These are phyloP conservation scores for Pedicia rivosa DNA, from an alignment of 2,888 invertebrate species.

Conservation along the genomic window DNA sequence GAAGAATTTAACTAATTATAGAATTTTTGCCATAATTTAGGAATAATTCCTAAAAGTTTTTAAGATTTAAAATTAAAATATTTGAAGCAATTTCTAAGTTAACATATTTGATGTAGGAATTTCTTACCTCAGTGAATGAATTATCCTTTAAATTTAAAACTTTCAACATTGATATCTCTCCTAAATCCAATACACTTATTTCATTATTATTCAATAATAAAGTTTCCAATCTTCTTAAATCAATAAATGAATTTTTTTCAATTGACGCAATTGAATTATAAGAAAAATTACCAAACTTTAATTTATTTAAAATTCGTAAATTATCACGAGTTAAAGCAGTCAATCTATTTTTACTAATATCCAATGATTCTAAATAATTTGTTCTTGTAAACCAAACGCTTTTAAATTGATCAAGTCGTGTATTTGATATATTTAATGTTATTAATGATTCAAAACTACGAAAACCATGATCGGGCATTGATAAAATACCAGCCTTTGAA, in stretches of 20 bases:
- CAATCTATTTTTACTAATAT: conserved; percentile 22
- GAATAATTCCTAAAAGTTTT: too few relatives aligned
- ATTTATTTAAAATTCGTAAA: conserved; percentile 15
- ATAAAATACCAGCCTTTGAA: conserved; percentile 17
- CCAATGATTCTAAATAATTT: conserved; percentile 18
- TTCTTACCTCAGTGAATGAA: conserved; percentile 20
- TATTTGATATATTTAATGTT: conserved; percentile 20
- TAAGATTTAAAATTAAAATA: too few relatives aligned
- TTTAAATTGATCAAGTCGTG: conserved; percentile 15
- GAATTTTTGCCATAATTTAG: too few relatives aligned
- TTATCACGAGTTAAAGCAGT: conserved; percentile 14
- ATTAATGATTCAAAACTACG: conserved; percentile 16
- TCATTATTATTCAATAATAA: neutral
- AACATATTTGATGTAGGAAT: conserved; percentile 17
- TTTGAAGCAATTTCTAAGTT: too few relatives aligned
- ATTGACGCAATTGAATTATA: conserved; percentile 17
- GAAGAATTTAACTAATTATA: too few relatives aligned
- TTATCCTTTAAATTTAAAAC: conserved; percentile 20
- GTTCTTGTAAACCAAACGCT: conserved; percentile 15
- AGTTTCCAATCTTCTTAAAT: conserved; percentile 18
- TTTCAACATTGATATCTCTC: conserved; percentile 15
- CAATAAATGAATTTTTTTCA: conserved; percentile 15
- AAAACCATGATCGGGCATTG: conserved; percentile 18
- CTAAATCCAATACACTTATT: conserved; percentile 13
- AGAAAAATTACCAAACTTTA: conserved; percentile 21